Base-by-base conservation (phyloP, 2,797 vertebrate genomes). In the Pipistrellus pipistrellus region DNA sequence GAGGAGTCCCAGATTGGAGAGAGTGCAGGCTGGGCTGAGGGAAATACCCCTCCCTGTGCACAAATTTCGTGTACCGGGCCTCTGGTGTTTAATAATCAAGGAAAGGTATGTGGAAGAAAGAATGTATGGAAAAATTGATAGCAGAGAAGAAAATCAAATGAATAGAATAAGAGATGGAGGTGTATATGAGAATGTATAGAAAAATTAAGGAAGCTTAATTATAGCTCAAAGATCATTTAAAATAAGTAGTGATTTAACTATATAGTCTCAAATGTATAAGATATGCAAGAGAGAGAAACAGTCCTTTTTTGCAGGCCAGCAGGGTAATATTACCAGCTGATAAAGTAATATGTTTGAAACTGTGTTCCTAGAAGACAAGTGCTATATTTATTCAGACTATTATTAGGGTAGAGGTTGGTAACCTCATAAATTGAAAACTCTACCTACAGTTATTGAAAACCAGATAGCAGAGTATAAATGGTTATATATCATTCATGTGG, bases 361-460 rank as follows among this genome's bases (percentile, higher is more conserved):
- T 83, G 15, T 81, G 35, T 90, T 96, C 78, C 66, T 95, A 72
- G 78, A 96, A 96, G 75, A 93, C 44, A 90, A 55, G 32, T 92
- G 69, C 86, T 96, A 1, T 94, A 77, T 96, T 95, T 95, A 90
- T 95, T 94, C 73, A 85, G 62, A 78, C 32, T 95, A 13, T 94
- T 96, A 93, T 41, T 97, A 90, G 85, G 89, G 46, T 76, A 94
- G 66, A 94, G 73, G 21, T 87, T 92, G 6, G 21, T 93, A 78
- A 94, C 46, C 25, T 90, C 82, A 78, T 93, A 75, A 88, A 80
- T 81, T 93, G 82, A 95, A 76, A 73, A 84, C 38, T 88, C 17
- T 6, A 73, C 53, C 55, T 62, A 62, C n/a, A 68, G 10, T 89
- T 86, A 62, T 20, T 91, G 18, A 95, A 96, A 95, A 51, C 41